Evolutionary conservation across 2,888 invertebrate genomes (phyloP).

Genomic region (Melangyna quadrimaculata): DNA sequence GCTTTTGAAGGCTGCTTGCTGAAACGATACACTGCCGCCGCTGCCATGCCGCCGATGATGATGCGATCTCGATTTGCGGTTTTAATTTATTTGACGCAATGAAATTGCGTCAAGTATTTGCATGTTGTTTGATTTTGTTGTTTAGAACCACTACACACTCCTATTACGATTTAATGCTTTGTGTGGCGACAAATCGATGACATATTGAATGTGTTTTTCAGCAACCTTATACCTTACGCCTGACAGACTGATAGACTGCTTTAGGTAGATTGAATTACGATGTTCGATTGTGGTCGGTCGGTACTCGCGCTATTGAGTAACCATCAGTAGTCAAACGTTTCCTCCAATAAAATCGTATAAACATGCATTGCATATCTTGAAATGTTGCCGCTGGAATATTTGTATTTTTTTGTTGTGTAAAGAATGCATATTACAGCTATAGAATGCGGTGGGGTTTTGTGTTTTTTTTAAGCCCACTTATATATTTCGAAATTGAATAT

Average conservation of each 20-base stretch:
- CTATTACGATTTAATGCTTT: conserved; percentile 5
- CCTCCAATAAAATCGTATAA: background rate
- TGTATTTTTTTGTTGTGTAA: background rate
- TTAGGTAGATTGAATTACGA: conserved; percentile 23
- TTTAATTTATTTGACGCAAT: conserved; percentile 28
- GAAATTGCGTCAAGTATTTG: conserved; percentile 35
- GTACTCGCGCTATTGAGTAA: background rate
- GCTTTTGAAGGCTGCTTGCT: background rate
- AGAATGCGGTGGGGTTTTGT: too few species aligned
- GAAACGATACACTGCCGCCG: background rate
- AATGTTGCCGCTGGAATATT: background rate
- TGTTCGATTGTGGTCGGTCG: background rate
- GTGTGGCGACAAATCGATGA: conserved; percentile 42
- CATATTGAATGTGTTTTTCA: conserved; percentile 31
- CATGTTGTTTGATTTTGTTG: conserved; percentile 20
- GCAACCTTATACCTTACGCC: background rate
- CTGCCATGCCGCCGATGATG: background rate
- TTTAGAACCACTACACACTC: background rate
- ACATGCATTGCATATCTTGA: background rate
- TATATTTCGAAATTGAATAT: too few species aligned
- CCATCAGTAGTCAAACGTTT: background rate
- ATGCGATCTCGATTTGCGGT: conserved; percentile 32
- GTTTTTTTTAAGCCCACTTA: too few species aligned
- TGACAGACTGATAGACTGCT: background rate
- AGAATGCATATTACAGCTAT: background rate